Conservation (phyloP, 2,113 vertebrate genomes). For the Petrocephalus microphthalmus region DNA sequence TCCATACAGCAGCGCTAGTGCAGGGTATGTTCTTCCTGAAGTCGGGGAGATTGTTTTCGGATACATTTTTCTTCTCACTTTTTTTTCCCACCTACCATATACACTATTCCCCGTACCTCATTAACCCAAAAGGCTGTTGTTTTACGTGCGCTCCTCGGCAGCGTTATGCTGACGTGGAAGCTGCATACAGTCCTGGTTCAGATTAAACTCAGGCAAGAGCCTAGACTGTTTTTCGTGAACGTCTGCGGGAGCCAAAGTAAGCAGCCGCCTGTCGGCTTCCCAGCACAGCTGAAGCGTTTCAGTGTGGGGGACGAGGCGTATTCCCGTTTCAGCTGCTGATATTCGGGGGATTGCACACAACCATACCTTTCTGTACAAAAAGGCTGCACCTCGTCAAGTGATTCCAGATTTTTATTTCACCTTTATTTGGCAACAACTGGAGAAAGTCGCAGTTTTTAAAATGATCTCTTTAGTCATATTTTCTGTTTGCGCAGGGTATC, state of each 20-base stretch:
- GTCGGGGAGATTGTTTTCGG: neutral
- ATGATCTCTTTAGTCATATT: neutral
- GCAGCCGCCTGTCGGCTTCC: neutral
- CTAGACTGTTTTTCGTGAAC: neutral
- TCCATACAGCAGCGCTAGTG: no score
- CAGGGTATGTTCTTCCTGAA: neutral
- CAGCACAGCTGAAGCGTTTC: neutral
- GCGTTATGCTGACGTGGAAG: neutral
- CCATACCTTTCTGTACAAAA: neutral
- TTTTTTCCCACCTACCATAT: neutral
- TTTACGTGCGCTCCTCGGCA: neutral
- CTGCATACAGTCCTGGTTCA: neutral
- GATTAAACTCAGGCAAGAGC: neutral
- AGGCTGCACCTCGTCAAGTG: neutral
- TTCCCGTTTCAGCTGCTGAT: neutral
- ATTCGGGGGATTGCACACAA: neutral
- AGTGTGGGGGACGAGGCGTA: neutral
- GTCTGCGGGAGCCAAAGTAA: neutral
- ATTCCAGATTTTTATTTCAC: neutral
- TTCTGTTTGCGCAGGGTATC: neutral
- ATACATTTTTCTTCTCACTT: no score
- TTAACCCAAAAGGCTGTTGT: neutral
- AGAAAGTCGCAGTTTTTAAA: neutral
- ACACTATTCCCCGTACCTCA: neutral
- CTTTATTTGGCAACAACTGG: neutral